Conservation (phyloP, 2,888 invertebrate species). For the Cephus spinipes region DNA sequence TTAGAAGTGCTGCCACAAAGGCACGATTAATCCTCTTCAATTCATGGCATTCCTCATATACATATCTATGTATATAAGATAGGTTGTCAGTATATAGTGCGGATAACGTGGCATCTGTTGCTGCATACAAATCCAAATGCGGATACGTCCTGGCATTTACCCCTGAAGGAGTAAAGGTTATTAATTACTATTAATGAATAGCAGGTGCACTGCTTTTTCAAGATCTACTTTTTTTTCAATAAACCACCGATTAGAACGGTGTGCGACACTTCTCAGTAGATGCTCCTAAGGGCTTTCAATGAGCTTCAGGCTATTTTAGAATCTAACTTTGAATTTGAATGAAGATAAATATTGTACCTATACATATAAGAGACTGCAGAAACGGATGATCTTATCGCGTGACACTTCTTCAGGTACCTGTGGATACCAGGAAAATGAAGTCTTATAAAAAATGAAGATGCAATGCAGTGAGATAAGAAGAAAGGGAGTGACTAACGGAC, state of each 20-base stretch:
- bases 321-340: not conserved
- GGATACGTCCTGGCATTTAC: not conserved
- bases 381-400: not conserved
- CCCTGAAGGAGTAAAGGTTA: not conserved
- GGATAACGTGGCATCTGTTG: not conserved
- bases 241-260: not conserved
- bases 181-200: not conserved
- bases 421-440: not conserved
- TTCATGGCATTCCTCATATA: not conserved
- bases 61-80: not conserved
- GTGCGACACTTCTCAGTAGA: not conserved
- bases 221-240: not conserved
- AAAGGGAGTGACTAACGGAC: slow-evolving; percentile 10
- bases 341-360: not conserved
- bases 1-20: not conserved
- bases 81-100: not conserved
- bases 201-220: not conserved
- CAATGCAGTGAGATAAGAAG: not conserved
- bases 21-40: not conserved
- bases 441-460: slow-evolving; percentile 7
- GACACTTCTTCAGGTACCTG: not conserved
- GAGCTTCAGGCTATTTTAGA: not conserved
- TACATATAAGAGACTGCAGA: not conserved
- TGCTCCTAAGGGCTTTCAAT: not conserved
- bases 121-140: not conserved